phyloP scores from a whole-genome alignment of 2,797 vertebrate species.

The Anabacerthia variegaticeps region DNA sequence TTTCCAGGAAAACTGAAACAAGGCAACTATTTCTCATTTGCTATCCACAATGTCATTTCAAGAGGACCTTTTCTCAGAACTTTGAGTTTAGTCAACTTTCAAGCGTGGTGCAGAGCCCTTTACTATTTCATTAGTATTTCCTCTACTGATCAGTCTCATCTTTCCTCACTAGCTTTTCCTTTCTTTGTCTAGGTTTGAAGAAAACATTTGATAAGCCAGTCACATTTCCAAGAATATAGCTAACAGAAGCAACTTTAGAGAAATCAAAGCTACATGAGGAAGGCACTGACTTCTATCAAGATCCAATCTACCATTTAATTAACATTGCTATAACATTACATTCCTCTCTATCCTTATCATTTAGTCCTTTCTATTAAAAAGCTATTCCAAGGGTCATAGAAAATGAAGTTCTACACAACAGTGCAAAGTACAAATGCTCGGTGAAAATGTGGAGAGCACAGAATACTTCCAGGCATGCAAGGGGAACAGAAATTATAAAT shows the following conservation, averaged over 20 bases:
- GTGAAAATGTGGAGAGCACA: not conserved
- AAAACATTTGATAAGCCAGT: not conserved
- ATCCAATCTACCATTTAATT: not conserved
- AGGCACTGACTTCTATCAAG: not conserved
- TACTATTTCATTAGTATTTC: not conserved
- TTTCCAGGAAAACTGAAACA: not conserved
- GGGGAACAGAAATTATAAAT: not conserved
- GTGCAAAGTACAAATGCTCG: not conserved
- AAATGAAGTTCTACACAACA: not conserved
- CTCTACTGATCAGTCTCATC: not conserved
- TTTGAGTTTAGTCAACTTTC: not conserved
- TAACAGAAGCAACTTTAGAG: not conserved
- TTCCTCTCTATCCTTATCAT: not conserved
- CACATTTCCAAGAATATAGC: not conserved
- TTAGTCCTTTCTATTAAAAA: not conserved
- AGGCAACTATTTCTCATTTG: not conserved
- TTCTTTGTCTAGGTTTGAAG: not conserved
- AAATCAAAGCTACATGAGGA: not conserved
- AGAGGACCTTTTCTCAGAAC: not conserved
- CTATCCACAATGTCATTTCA: not conserved
- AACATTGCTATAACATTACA: not conserved
- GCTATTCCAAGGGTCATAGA: fast-evolving
- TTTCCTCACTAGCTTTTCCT: not conserved
- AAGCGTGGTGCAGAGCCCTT: not conserved
- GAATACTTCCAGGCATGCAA: not conserved